Base-by-base conservation (phyloP, 2,888 invertebrate genomes). In the Pachliopta kotzebuea region DNA sequence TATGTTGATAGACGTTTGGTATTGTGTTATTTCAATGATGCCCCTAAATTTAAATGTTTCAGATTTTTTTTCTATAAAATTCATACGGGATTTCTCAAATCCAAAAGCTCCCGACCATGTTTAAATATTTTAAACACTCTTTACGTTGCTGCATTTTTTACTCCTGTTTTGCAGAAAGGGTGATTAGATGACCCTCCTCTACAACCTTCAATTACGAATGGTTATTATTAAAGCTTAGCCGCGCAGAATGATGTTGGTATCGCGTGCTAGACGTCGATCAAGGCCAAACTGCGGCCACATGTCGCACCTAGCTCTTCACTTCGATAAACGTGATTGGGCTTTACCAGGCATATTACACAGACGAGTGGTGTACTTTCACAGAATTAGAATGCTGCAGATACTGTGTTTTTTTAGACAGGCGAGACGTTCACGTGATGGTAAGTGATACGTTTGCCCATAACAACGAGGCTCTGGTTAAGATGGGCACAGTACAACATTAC, bases 211-310 rank as follows among this genome's bases (percentile, higher is more conserved):
- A 49, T 59, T 59, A 50, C 31, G 8, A 52, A 58, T 23, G 4
- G 45, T 56, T 63, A 23, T 65, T 62, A 63, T 66, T 62, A 57
- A 68, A 58, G 54, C 54, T 57, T n/a, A 60, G 59, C 49, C 45
- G 53, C 56, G 50, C 62, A 57, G 54, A 65, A 60, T 68, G 62
- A 72, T 71, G 70, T 61, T 62, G 37, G 52, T 63, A 72, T 72
- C 69, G 73, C 74, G 67, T 70, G 71, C 62, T 64, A 50, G 50
- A 7, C 49, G 52, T 56, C 70, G 56, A 68, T 72, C 60, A 68
- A 61, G 62, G 64, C 65, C 60, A 69, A 66, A 63, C 60, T 62
- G 62, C 52, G 53, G 54, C 42, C 24, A 63, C 63, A 31, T 63
- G 31, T 60, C 55, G 23, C 59, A 49, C 55, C 54, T 49, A 49